Evolutionary conservation across 2,113 vertebrate species (phyloP), one percentile per base, ranked within the genome.

Genomic region (Labrus mixtus): DNA sequence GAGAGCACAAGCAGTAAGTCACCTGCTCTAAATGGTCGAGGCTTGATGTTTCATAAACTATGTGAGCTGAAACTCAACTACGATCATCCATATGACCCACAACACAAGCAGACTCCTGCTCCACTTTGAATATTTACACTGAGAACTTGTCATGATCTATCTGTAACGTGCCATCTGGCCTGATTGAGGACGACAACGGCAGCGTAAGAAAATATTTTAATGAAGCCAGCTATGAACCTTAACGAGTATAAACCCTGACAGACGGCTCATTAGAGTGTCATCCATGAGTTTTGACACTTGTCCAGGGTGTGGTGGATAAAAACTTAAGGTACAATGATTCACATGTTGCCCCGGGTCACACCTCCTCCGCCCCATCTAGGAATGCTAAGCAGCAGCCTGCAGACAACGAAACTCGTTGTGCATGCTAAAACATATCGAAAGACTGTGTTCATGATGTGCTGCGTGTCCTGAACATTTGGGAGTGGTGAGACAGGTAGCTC

Each of bases 351-450:
- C 1, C 0, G 1, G 69, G 68, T 76, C 67, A 16, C 33, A 20
- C 58, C 22, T 51, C 39, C 84, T 85, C 83, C 86, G 1, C 91
- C 93, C 69, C 10, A 50, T 20, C 12, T 1, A 48, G 83, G 89
- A 89, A 91, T 91, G 85, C 65, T 59, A 15, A 29, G 61, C 68
- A 61, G 55, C 68, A 61, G 51, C 65, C 64, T n/a, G 56, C n/a
- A 54, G 61, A 85, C 68, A 62, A 73, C 79, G 43, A 82, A 89
- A 88, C 79, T 83, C 82, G 84, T 89, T 83, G 72, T 67, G 0
- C 69, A 57, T 6, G 39, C 3, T 15, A 29, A 60, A 48, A 75
- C 16, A 53, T 10, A 51, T 6, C 22, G 20, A n/a, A 0, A 0
- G 45, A n/a, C n/a, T 70, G 48, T 11, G 4, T 75, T 66, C 23